Base-by-base conservation (phyloP, 92 coral and sea anemone genomes). In the Palythoa caribaeorum region DNA sequence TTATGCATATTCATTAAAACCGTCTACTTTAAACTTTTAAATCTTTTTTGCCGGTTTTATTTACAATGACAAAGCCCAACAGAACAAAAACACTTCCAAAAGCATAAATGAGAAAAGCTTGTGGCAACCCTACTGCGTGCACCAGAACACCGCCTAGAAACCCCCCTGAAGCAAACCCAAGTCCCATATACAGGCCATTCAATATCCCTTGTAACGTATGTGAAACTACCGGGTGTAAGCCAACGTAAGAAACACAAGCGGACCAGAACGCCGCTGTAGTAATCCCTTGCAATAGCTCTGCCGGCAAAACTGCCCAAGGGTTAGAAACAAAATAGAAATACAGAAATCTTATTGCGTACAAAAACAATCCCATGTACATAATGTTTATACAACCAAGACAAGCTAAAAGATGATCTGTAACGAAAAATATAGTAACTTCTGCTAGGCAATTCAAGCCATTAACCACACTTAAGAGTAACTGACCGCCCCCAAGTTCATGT, bases 251-350 rank as follows among this genome's bases (percentile, higher is more conserved):
- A 69, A 97, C 98, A 83, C 98, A 94, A 84, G 99, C 92, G 63
- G 99, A 94, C 99, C 99, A 97, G 16, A 97, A 87, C 37, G 99
- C 99, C 21, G 99, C 99, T 52, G 99, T 97, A 17, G 99, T 97
- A 68, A 97, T 90, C 40, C 99, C 99, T 65, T 96, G 98, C 66
- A 97, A 92, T 48, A 96, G 89, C 50, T 97, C 99, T 80, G 95
- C 99, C 83, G 96, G 96, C 78, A 97, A 87, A 21, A 97, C 98
- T 89, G 87, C 92, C 99, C 99, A 97, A 9, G 99, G 99, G 85
- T 93, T 95, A 83, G 84, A 71, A 51, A 97, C 62, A 71, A 91
- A 92, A 39, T 93, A 92, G 52, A 95, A 97, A 73, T 93, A 97
- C 19, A 90, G 17, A 78, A 95, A 95, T 10, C 99, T 93, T 12